Evolutionary conservation across 2,888 invertebrate species (phyloP), one percentile per base, ranked within the genome.

Genomic region (Acleris laterana): DNA sequence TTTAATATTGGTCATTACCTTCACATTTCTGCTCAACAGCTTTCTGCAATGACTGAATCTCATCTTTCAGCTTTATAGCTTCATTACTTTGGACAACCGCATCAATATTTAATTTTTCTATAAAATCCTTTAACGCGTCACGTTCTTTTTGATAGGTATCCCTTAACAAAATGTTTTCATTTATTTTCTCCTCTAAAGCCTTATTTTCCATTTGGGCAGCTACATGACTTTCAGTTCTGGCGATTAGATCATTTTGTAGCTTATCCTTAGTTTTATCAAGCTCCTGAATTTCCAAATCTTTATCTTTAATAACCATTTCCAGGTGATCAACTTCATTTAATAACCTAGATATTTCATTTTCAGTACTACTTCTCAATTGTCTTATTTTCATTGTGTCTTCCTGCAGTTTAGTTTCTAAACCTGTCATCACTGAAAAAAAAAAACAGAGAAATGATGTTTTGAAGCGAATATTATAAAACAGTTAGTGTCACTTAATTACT

Each of bases 11-110:
- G 20, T 57, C 63, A 62, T 17, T 69, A 86, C 86, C 82, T 70
- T 77, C 70, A 60, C 65, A 69, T 70, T 79, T 83, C 9, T 75
- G 74, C 57, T 77, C 73, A 57, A 80, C 58, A 19, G 70, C 70
- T 68, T 77, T 77, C 17, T 70, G 69, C 53, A 72, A 63, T 19
- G 38, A 44, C 20, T 65, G 53, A 44, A 61, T 60, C 38, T 61
- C 65, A 32, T 55, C 50, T 17, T 20, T 19, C 58, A 63, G n/a
- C 50, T 42, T 32, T 13, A 16, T 55, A 11, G 73, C 62, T 28
- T 65, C 68, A 16, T 68, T 57, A 51, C 66, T 70, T 63, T 72
- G 49, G 48, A 32, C 19, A 13, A 46, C 51, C 1, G 25, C 46
- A 51, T 46, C 52, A 13, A 51, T 32, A 46, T 59, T 42, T 1